A percentile compares a stretch with the other conserved stretches of the same genome.
Evolutionary conservation across 2,888 invertebrate genomes (phyloP).

Genomic region (Mactromeris polynyma): DNA sequence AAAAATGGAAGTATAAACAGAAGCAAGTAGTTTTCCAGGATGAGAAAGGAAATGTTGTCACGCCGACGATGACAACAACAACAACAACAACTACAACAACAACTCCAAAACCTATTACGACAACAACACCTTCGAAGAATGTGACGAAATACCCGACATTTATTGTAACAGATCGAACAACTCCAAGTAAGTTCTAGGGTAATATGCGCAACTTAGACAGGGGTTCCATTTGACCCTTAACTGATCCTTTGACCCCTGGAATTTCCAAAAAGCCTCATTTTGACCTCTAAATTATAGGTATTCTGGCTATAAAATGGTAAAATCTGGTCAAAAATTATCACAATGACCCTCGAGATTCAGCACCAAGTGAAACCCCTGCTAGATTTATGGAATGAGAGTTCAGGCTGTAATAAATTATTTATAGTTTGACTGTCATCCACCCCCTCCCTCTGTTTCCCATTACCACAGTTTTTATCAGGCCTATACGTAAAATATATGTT

Average conservation of each 20-base stretch:
- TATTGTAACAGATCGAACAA: neutral
- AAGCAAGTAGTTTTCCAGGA: slow-evolving; percentile 58
- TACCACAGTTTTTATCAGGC: too few relatives aligned
- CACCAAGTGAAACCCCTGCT: too few relatives aligned
- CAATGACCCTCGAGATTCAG: neutral
- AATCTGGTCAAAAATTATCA: neutral
- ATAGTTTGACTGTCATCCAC: too few relatives aligned
- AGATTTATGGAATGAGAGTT: too few relatives aligned
- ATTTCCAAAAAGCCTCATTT: too few relatives aligned
- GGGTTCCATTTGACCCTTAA: too few relatives aligned
- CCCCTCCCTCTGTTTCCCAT: too few relatives aligned
- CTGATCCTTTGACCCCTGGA: too few relatives aligned
- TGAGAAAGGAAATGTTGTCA: slow-evolving; percentile 43
- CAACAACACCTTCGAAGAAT: slow-evolving; percentile 7
- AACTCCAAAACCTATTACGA: slow-evolving; percentile 16
- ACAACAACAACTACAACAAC: slow-evolving; percentile 51
- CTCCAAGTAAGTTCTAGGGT: slow-evolving; percentile 22
- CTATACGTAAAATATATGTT: too few relatives aligned
- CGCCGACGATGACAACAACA: slow-evolving; percentile 56
- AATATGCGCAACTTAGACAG: too few relatives aligned
- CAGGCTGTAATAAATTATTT: too few relatives aligned
- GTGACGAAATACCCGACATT: slow-evolving; percentile 12
- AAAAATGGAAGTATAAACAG: slow-evolving; percentile 58
- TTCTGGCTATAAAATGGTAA: neutral
- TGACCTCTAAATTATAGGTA: too few relatives aligned